phyloP scores from a whole-genome alignment of 2,888 invertebrate genomes.

The Amiota minor region DNA sequence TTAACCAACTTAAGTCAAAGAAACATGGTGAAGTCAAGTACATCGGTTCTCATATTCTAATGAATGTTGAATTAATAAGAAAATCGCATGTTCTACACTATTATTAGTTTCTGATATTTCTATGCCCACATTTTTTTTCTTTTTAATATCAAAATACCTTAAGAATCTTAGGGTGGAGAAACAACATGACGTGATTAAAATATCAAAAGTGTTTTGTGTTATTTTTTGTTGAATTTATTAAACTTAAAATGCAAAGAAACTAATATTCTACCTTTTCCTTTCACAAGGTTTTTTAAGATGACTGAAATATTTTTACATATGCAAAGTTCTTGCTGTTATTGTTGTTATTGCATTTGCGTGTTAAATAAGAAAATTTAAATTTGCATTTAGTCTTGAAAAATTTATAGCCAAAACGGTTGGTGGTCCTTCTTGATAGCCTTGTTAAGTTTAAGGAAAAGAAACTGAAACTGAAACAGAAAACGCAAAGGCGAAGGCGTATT shows the following conservation, averaged over 20 bases:
- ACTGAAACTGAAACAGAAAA: background rate
- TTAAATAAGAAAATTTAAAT: conserved; percentile 18
- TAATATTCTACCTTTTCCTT: too few species aligned
- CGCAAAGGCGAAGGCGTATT: background rate
- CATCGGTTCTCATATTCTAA: background rate
- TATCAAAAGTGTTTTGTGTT: conserved; percentile 26
- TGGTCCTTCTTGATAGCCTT: background rate
- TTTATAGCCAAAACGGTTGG: background rate
- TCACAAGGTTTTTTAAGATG: too few species aligned
- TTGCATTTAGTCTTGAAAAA: conserved; percentile 28
- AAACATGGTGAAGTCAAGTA: background rate
- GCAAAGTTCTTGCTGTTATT: background rate
- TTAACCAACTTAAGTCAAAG: background rate
- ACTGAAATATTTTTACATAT: conserved; percentile 2
- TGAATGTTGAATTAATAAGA: conserved; percentile 52
- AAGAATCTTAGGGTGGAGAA: background rate
- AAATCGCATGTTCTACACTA: conserved; percentile 63
- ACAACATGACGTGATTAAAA: conserved; percentile 22
- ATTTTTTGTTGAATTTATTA: conserved; percentile 20
- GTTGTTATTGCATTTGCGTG: background rate
- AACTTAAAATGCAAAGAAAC: background rate
- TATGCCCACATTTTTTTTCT: conserved; percentile 34
- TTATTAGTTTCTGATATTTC: conserved; percentile 46
- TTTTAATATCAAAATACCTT: background rate
- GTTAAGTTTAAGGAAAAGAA: background rate